A percentile compares a stretch with the other conserved stretches of the same genome.
Evolutionary conservation across 2,797 vertebrate genomes (phyloP).

Genomic region (Tiaroga cobitis): DNA sequence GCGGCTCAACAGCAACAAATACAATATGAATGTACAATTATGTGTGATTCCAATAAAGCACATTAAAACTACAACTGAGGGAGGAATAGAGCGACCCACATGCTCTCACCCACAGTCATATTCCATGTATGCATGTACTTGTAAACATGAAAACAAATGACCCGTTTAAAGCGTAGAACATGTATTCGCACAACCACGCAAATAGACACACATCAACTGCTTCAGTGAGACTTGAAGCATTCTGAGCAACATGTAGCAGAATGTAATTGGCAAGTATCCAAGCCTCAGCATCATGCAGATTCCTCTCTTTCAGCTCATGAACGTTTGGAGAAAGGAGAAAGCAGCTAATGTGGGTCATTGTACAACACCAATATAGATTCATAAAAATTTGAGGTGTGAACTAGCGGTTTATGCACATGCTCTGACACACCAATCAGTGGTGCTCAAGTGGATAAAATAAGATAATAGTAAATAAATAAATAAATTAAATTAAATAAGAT

Average conservation of each 20-base stretch:
- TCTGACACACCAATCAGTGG: background rate
- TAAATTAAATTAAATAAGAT: background rate
- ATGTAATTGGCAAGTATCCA: background rate
- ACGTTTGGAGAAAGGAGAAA: background rate
- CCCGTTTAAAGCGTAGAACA: conserved; percentile 6
- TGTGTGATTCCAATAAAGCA: background rate
- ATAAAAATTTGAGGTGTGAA: background rate
- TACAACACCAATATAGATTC: background rate
- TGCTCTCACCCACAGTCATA: background rate
- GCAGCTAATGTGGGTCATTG: background rate
- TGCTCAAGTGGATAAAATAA: background rate
- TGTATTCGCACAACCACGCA: conserved; percentile 12
- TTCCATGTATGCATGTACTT: background rate
- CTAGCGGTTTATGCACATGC: no score
- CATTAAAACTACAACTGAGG: background rate
- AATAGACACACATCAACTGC: background rate
- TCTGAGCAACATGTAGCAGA: background rate
- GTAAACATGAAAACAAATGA: conserved; percentile 31
- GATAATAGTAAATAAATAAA: background rate
- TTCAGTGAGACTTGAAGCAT: background rate
- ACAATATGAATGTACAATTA: background rate
- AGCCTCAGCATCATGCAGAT: background rate
- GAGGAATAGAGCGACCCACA: background rate
- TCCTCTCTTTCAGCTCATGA: conserved; percentile 1
- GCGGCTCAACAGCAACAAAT: background rate